These are phyloP conservation scores for Catocala nupta DNA, from an alignment of 2,888 invertebrate genomes.

Conservation along the genomic window DNA sequence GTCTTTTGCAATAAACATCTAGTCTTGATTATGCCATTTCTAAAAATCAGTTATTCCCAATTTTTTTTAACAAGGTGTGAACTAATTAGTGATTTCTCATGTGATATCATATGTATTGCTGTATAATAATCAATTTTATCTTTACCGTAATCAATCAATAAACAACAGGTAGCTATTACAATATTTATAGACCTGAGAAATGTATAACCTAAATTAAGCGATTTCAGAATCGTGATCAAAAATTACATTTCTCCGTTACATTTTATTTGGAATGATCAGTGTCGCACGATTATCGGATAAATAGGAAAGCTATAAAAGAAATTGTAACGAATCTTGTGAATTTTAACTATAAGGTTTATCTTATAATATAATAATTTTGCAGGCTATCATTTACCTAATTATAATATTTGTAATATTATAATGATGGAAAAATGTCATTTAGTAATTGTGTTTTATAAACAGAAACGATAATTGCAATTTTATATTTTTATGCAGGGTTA, in stretches of 20 bases:
- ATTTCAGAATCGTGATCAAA: constrained; percentile 37
- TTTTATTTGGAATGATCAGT: constrained; percentile 42
- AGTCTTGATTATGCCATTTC: constrained; percentile 53
- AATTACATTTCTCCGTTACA: constrained; percentile 42
- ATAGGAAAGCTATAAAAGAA: constrained; percentile 42
- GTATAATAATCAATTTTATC: too few relatives aligned
- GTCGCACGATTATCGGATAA: constrained; percentile 45
- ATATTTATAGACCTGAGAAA: background rate
- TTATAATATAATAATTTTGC: background rate
- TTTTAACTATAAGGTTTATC: constrained; percentile 24
- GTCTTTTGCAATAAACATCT: constrained; percentile 52
- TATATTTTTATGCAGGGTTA: too few relatives aligned
- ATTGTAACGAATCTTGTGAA: constrained; percentile 33
- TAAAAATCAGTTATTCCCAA: background rate
- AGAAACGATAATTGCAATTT: too few relatives aligned
- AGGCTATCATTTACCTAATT: too few relatives aligned
- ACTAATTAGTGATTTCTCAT: too few relatives aligned
- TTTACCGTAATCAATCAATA: too few relatives aligned
- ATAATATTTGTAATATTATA: too few relatives aligned
- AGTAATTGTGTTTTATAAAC: too few relatives aligned
- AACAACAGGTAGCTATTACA: background rate
- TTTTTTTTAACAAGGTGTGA: too few relatives aligned
- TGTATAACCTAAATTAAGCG: constrained; percentile 28
- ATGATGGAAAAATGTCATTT: too few relatives aligned
- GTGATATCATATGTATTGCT: too few relatives aligned